Conservation (phyloP, 2,888 invertebrate genomes). For the Neoascia interrupta region DNA sequence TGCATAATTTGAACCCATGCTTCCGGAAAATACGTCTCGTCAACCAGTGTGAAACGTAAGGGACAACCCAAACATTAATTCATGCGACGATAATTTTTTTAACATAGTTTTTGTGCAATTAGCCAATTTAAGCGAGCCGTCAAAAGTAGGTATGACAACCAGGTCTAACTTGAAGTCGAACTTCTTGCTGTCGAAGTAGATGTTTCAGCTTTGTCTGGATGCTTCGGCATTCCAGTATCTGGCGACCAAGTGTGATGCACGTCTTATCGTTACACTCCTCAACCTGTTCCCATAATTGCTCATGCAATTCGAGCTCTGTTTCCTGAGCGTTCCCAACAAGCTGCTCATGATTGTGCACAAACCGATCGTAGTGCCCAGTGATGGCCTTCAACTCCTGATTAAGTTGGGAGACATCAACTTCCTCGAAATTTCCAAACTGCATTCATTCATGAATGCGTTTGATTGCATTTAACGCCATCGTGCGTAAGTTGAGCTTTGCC, state of each 20-base stretch:
- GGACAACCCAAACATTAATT: too few relatives aligned
- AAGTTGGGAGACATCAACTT: not conserved
- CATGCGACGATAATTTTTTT: too few relatives aligned
- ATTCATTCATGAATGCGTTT: not conserved
- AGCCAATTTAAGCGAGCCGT: constrained; percentile 5
- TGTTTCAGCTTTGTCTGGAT: not conserved
- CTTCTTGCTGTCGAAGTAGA: not conserved
- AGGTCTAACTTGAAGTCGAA: constrained; percentile 16
- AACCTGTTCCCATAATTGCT: constrained; percentile 1
- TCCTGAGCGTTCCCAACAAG: not conserved
- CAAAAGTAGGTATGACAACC: constrained; percentile 9
- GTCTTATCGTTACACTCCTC: not conserved
- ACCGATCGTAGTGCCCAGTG: not conserved
- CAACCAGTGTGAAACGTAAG: constrained; percentile 35
- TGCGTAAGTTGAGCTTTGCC: not conserved
- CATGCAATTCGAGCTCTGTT: not conserved
- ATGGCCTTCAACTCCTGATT: not conserved
- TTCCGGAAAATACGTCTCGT: constrained; percentile 57
- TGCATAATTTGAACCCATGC: constrained; percentile 40
- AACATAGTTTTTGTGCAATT: too few relatives aligned
- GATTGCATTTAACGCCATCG: not conserved
- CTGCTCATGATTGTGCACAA: not conserved
- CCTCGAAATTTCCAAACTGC: not conserved
- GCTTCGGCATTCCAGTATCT: too few relatives aligned
- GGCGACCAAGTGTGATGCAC: not conserved